Conservation (phyloP, 2,113 vertebrate species). For the Martes martes region DNA sequence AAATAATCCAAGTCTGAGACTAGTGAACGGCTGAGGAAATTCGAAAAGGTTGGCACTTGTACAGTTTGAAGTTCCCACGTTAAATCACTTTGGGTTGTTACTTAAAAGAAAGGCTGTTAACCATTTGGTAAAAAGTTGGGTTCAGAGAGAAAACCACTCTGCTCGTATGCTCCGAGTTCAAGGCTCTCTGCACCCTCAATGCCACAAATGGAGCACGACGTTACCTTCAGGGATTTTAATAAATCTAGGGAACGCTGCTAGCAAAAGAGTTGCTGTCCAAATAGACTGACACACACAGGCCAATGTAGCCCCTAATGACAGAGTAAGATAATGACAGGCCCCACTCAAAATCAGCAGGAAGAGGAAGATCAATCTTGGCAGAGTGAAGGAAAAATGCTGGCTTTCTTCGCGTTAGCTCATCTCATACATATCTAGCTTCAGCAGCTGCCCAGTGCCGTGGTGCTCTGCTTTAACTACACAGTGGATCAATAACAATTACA, state of each 20-base stretch:
- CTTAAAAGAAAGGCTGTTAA: constrained; percentile 76
- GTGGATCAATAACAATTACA: constrained; percentile 99
- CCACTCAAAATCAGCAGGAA: constrained; percentile 99
- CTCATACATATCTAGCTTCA: constrained; percentile 94
- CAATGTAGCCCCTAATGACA: constrained; percentile 99
- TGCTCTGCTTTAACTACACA: constrained; percentile 97
- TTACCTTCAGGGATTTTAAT: constrained; percentile 96
- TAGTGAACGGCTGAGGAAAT: not conserved
- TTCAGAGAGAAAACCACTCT: constrained; percentile 67
- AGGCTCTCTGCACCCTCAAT: constrained; percentile 80
- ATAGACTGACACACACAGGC: constrained; percentile 99
- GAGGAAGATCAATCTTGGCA: constrained; percentile 99
- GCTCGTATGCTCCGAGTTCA: constrained; percentile 80
- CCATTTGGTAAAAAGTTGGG: constrained; percentile 72
- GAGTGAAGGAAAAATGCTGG: constrained; percentile 95
- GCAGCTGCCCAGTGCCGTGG: constrained; percentile 92
- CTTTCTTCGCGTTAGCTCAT: constrained; percentile 97
- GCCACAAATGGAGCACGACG: constrained; percentile 86
- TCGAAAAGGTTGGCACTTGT: constrained; percentile 58
- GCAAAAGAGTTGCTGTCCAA: constrained; percentile 99
- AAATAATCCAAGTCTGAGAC: constrained; percentile 7
- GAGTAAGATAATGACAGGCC: constrained; percentile 99
- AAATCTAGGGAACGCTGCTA: constrained; percentile 96
- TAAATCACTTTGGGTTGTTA: constrained; percentile 71
- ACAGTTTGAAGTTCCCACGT: constrained; percentile 55